Evolutionary conservation across 2,797 vertebrate species (phyloP).

Genomic region (Naso thynnoides): DNA sequence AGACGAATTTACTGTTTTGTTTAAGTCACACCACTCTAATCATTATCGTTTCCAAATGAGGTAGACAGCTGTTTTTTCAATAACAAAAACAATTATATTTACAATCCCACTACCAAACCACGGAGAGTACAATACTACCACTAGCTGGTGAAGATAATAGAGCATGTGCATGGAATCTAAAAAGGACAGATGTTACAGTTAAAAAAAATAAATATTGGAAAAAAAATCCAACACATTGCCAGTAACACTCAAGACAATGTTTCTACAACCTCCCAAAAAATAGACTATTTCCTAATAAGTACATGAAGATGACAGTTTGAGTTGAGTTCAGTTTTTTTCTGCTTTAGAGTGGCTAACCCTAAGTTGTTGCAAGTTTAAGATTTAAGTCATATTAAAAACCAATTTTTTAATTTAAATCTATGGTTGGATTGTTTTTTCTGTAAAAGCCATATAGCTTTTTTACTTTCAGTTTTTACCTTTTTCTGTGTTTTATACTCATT

Average conservation of each 20-base stretch:
- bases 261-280: background rate
- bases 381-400: background rate
- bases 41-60: background rate
- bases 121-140: background rate
- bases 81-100: background rate
- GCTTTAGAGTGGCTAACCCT: background rate
- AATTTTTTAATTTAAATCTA: background rate
- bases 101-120: background rate
- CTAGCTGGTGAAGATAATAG: conserved; percentile 6
- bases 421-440: background rate
- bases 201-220: background rate
- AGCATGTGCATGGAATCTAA: too few species aligned
- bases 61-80: background rate
- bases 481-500: background rate
- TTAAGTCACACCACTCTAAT: background rate
- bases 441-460: background rate
- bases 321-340: background rate
- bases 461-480: background rate
- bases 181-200: too few species aligned
- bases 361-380: background rate
- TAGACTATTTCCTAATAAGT: too few species aligned
- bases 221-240: background rate
- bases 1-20: too few species aligned
- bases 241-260: conserved; percentile 4
- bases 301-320: background rate